Conservation (phyloP, 2,113 vertebrate species). For the Equus quagga region DNA sequence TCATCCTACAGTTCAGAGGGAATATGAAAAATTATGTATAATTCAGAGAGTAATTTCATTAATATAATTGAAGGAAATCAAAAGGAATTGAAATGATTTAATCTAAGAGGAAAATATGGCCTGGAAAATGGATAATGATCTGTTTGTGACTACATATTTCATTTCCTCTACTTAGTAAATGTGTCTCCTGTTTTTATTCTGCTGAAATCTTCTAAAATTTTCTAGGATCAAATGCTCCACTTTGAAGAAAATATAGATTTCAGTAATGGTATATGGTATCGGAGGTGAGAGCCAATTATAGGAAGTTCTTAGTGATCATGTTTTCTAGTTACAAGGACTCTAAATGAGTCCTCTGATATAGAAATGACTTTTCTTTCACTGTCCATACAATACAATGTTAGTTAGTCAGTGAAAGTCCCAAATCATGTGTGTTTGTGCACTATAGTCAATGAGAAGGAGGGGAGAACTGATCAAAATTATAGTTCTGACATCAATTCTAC, state of each 20-base stretch:
- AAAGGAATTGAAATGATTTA: background rate
- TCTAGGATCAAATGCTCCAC: background rate
- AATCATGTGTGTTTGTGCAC: background rate
- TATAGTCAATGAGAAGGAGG: background rate
- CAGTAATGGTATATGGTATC: background rate
- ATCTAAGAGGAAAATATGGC: background rate
- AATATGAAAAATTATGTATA: background rate
- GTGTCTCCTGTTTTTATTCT: background rate
- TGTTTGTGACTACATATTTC: background rate
- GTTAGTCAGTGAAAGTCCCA: background rate
- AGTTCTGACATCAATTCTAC: background rate
- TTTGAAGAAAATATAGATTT: background rate
- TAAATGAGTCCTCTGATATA: background rate
- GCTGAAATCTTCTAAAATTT: background rate
- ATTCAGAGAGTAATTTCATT: background rate
- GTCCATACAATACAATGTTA: too few species aligned
- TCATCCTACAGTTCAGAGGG: background rate
- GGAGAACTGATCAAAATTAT: background rate
- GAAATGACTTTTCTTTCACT: background rate
- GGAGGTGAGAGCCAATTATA: background rate
- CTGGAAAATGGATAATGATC: background rate
- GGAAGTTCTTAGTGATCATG: background rate
- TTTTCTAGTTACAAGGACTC: background rate
- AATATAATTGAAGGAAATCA: background rate
- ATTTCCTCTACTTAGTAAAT: background rate